Conservation (phyloP, 64 coral and sea anemone genomes). For the Acropora yongei region DNA sequence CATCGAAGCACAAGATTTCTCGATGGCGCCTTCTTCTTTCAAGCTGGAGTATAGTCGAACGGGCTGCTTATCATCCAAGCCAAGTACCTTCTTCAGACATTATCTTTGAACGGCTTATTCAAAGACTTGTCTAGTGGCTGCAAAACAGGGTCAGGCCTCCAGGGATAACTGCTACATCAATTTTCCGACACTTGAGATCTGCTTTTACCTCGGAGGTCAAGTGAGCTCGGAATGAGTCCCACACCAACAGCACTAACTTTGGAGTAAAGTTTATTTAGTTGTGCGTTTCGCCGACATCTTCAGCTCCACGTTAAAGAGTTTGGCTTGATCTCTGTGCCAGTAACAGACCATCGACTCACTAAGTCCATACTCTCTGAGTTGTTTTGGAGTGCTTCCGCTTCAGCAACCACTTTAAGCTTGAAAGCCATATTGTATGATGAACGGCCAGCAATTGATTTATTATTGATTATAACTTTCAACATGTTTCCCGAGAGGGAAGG, state of each 20-base stretch:
- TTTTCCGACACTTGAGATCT: slow-evolving; percentile 17
- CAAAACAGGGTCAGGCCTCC: no score
- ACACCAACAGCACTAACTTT: neutral
- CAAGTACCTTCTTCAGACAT: slow-evolving; percentile 8
- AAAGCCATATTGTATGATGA: no score
- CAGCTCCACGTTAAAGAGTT: no score
- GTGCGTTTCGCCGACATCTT: no score
- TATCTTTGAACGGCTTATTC: slow-evolving; percentile 70
- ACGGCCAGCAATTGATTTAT: neutral
- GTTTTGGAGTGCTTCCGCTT: neutral
- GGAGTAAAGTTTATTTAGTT: neutral
- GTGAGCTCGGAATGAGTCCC: neutral
- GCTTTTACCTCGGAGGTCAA: slow-evolving; percentile 50
- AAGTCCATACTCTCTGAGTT: neutral
- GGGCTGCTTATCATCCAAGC: neutral
- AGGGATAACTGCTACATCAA: neutral
- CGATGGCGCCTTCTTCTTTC: neutral
- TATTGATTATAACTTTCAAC: no score
- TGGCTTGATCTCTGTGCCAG: no score
- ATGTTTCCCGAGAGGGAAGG: no score
- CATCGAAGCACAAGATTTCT: neutral
- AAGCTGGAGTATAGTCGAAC: neutral
- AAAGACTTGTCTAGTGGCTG: neutral
- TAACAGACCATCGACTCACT: neutral
- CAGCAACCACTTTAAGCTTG: neutral